A percentile compares a stretch with the other conserved stretches of the same genome.
These are phyloP conservation scores for Leptarthrus brevirostris DNA, from an alignment of 2,888 invertebrate species.

Conservation along the genomic window DNA sequence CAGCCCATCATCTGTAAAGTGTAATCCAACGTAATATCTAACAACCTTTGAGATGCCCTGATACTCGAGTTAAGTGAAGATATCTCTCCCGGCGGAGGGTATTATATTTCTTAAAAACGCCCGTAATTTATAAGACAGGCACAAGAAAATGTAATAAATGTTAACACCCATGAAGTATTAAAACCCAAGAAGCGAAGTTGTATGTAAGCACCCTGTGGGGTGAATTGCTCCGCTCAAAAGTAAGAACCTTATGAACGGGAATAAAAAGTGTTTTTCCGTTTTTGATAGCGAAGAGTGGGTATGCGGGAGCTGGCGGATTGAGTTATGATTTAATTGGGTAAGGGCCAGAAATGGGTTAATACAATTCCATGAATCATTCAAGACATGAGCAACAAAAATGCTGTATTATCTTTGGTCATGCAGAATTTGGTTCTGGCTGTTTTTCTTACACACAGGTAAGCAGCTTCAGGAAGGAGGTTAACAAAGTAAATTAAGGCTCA, in stretches of 20 bases:
- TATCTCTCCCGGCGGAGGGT: conserved; percentile 33
- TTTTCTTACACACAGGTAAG: background rate
- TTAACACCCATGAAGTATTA: conserved; percentile 45
- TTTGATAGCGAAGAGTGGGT: background rate
- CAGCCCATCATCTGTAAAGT: conserved; percentile 19
- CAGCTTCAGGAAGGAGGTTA: conserved; percentile 3
- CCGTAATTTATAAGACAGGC: conserved; percentile 42
- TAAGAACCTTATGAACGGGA: conserved; percentile 3
- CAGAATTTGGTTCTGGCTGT: background rate
- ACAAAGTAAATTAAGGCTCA: conserved; percentile 43
- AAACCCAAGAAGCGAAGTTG: background rate
- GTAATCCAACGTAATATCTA: conserved; percentile 39
- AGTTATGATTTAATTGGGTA: conserved; percentile 45
- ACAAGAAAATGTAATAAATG: conserved; percentile 43
- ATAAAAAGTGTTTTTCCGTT: background rate
- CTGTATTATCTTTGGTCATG: conserved; percentile 21
- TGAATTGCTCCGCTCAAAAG: conserved; percentile 15
- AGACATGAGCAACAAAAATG: conserved; percentile 35
- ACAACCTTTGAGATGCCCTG: conserved; percentile 37
- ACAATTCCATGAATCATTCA: conserved; percentile 41
- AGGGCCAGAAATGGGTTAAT: conserved; percentile 34
- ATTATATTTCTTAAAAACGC: conserved; percentile 40
- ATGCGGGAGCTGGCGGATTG: conserved; percentile 20
- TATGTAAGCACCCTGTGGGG: conserved; percentile 20
- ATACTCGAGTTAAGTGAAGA: conserved; percentile 28